These are phyloP conservation scores for Pocillopora verrucosa DNA, from an alignment of 64 coral and sea anemone genomes.

Conservation along the genomic window DNA sequence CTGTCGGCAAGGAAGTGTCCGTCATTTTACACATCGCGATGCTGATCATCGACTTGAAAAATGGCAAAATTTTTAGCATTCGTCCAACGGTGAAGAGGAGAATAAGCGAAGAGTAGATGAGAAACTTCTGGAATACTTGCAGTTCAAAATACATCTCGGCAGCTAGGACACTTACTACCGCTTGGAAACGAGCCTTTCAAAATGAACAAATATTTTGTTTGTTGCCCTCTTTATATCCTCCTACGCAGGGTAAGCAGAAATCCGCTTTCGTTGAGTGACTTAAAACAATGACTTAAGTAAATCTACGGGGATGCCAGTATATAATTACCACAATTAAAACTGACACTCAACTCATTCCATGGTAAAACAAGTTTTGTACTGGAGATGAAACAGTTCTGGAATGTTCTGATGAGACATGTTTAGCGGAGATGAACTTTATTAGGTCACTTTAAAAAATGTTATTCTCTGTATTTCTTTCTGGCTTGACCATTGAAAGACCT, in stretches of 20 bases:
- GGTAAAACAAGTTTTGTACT: background rate
- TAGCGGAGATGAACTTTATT: no score
- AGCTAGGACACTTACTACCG: background rate
- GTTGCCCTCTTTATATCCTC: background rate
- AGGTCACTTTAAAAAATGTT: background rate
- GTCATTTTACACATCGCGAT: slow-evolving; percentile 41
- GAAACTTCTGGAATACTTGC: background rate
- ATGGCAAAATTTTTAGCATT: slow-evolving; percentile 18
- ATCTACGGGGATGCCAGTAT: slow-evolving; percentile 26
- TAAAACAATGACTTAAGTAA: slow-evolving; percentile 1
- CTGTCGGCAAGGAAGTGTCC: slow-evolving; percentile 55
- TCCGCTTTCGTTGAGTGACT: slow-evolving; percentile 42
- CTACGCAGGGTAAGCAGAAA: background rate
- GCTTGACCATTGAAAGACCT: background rate
- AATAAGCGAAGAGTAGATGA: slow-evolving; percentile 31
- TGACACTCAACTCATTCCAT: background rate
- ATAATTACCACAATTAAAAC: slow-evolving; percentile 43
- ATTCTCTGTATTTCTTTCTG: background rate
- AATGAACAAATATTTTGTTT: slow-evolving; percentile 29
- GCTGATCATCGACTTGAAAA: slow-evolving; percentile 19
- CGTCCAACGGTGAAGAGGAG: slow-evolving; percentile 32
- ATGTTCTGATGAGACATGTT: no score
- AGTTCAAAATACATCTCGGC: background rate
- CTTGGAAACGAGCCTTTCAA: background rate
- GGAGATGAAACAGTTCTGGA: background rate